Evolutionary conservation across 2,113 vertebrate species (phyloP).

Genomic region (Taxidea taxus): DNA sequence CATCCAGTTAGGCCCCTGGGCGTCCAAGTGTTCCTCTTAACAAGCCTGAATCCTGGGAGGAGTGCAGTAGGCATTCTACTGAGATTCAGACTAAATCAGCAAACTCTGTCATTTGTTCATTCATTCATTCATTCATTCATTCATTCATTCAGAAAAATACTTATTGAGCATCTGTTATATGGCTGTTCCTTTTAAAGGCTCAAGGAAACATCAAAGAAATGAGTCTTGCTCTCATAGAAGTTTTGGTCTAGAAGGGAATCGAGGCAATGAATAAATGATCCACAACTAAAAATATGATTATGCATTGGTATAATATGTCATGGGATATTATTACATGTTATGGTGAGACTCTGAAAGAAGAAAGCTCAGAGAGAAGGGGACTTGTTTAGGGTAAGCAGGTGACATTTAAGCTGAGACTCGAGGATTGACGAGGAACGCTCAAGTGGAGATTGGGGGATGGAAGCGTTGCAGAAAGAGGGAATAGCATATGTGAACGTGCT

Average conservation of each 20-base stretch:
- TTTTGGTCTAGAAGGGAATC: neutral
- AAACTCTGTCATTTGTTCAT: neutral
- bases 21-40: neutral
- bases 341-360: neutral
- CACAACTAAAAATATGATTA: slow-evolving; percentile 3
- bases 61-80: neutral
- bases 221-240: neutral
- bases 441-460: neutral
- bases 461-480: neutral
- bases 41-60: neutral
- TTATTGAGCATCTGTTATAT: neutral
- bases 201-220: neutral
- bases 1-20: neutral
- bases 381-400: neutral
- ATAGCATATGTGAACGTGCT: neutral
- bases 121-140: neutral
- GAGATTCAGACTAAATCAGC: neutral
- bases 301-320: neutral
- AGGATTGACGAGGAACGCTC: neutral
- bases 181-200: neutral
- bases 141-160: neutral
- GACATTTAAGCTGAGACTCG: neutral
- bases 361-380: neutral
- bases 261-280: neutral
- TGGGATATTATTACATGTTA: neutral